Base-by-base conservation (phyloP, 2,113 vertebrate genomes). In the Sebastes fasciatus region DNA sequence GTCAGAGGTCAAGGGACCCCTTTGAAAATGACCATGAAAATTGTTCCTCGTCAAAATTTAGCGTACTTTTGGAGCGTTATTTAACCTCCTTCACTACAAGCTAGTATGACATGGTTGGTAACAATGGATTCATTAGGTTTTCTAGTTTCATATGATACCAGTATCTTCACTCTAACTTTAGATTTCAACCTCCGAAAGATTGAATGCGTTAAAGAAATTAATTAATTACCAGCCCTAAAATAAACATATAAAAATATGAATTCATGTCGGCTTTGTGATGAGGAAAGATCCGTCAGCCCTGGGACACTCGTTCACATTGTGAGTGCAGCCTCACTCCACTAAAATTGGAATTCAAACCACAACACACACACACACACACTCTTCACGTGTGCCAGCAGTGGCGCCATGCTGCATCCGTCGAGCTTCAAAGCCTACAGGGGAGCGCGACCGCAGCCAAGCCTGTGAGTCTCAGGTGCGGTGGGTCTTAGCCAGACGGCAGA, bases 391-490 rank as follows among this genome's bases (percentile, higher is more conserved):
- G 91, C 78, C 91, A 87, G 74, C 82, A 84, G 78, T 82, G 82
- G 88, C 87, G 77, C 86, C 89, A 77, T 63, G 66, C 86, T 84
- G 84, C 85, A 78, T 83, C 83, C 76, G 60, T 46, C 0, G 70
- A 78, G 81, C 86, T 86, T 86, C 84, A 89, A 88, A 91, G 81
- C 88, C 86, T 88, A 76, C 80, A 83, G 83, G 84, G 88, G 83
- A 78, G 86, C 1, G 63, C 46, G 45, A 87, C 88, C 80, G 26
- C 84, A 86, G 91, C 83, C 90, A 82, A 82, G 88, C 78, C 79
- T 16, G 60, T 3, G 73, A 89, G 93, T 89, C 92, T 94, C 94
- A 94, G 93, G 93, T 94, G 94, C 82, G 85, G 84, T 79, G 88
- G 83, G 84, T 86, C 88, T 86, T 61, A 89, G 88, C 87, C 89